A percentile compares a stretch with the other conserved stretches of the same genome.
phyloP scores from a whole-genome alignment of 2,888 invertebrate species.

The Diabrotica balteata region DNA sequence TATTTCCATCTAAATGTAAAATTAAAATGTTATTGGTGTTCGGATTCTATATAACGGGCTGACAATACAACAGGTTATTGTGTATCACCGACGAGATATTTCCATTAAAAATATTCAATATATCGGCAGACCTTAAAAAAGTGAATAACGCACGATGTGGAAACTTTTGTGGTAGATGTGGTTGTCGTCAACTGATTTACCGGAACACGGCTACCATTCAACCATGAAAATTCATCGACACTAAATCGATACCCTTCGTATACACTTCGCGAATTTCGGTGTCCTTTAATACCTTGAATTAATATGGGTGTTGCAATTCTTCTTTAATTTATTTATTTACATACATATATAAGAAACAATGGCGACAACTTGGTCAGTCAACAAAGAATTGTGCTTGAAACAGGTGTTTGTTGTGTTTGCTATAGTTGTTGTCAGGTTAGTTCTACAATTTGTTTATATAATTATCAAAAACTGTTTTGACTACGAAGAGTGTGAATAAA shows the following conservation, averaged over 20 bases:
- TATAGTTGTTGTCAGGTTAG: not conserved
- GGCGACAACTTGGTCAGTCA: conserved; percentile 8
- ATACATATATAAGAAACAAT: conserved; percentile 19
- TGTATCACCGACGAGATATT: no score
- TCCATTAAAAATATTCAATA: no score
- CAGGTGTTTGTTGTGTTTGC: conserved; percentile 4
- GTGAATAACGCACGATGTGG: conserved; percentile 13
- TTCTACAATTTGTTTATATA: no score
- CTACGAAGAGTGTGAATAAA: no score
- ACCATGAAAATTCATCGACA: conserved; percentile 33
- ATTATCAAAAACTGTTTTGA: no score
- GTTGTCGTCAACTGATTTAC: conserved; percentile 21
- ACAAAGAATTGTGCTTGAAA: not conserved
- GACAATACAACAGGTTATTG: no score
- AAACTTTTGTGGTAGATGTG: conserved; percentile 23
- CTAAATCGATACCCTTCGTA: conserved; percentile 25
- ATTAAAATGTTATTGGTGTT: no score
- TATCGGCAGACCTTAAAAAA: not conserved
- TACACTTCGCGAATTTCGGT: conserved; percentile 22
- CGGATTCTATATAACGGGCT: no score
- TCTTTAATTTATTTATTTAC: conserved; percentile 7
- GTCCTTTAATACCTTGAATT: conserved; percentile 25
- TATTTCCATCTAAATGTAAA: no score
- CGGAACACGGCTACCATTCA: conserved; percentile 35
- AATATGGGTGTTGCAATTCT: conserved; percentile 15